A percentile compares a stretch with the other conserved stretches of the same genome.
These are phyloP conservation scores for Onchidella celtica DNA, from an alignment of 2,888 invertebrate genomes.

Conservation along the genomic window DNA sequence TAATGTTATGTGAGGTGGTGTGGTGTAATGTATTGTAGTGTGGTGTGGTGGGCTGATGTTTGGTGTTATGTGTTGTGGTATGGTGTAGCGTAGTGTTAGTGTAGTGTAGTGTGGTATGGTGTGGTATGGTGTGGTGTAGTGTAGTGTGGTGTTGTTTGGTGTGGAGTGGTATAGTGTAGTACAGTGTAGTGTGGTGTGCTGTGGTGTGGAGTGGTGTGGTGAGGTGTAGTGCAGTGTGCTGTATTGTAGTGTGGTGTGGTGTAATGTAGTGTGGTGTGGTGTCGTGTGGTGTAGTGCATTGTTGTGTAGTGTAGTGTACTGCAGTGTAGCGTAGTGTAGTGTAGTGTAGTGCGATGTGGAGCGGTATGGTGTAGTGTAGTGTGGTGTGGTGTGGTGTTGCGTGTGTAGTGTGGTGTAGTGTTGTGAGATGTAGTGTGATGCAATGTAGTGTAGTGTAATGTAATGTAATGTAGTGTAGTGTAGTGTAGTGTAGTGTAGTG, in stretches of 20 bases:
- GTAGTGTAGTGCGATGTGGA: constrained; percentile 23
- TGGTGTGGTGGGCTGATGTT: constrained; percentile 41
- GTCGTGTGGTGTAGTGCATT: constrained; percentile 35
- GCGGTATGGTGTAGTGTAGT: constrained; percentile 32
- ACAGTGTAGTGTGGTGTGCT: constrained; percentile 15
- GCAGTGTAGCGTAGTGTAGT: constrained; percentile 25
- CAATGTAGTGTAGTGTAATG: no score
- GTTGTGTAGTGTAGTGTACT: constrained; percentile 31
- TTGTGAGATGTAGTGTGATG: no score
- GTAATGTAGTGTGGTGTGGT: no score
- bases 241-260: constrained; percentile 21
- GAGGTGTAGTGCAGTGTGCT: no score
- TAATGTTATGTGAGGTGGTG: constrained; percentile 29
- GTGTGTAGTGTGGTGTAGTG: constrained; percentile 37
- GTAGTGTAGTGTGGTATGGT: constrained; percentile 29
- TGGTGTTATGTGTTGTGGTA: constrained; percentile 35
- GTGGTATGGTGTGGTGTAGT: constrained; percentile 16
- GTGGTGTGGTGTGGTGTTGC: constrained; percentile 35
- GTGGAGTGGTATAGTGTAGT: constrained; percentile 29
- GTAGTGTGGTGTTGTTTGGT: constrained; percentile 29
- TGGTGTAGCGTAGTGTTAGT: constrained; percentile 32
- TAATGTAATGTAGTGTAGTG: no score
- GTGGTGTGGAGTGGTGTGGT: constrained; percentile 2
- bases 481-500: no score
- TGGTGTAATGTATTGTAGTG: constrained; percentile 32